A percentile compares a stretch with the other conserved stretches of the same genome.
These are phyloP conservation scores for Amphilophus citrinellus DNA, from an alignment of 2,113 vertebrate species.

Conservation along the genomic window DNA sequence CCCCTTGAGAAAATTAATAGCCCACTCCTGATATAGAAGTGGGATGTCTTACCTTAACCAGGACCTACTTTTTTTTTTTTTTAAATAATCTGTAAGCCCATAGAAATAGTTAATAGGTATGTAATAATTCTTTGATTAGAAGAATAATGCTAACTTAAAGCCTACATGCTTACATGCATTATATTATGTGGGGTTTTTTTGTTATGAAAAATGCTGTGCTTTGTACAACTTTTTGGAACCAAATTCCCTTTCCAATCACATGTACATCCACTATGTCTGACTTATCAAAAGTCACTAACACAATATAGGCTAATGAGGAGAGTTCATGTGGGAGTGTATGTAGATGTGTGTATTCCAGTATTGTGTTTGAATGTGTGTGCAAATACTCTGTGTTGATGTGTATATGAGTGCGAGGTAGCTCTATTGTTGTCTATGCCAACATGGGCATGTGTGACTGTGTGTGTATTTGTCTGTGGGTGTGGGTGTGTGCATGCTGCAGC, in stretches of 20 bases:
- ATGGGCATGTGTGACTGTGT: background rate
- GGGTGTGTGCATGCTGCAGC: conserved; percentile 41
- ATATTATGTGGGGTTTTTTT: background rate
- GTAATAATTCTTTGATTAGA: background rate
- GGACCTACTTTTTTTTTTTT: no score
- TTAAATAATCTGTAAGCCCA: no score
- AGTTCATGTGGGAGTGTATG: conserved; percentile 27
- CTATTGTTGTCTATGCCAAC: conserved; percentile 35
- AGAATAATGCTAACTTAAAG: background rate
- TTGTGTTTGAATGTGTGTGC: conserved; percentile 18
- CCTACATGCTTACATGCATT: background rate
- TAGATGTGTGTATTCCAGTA: conserved; percentile 6
- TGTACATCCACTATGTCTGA: conserved; percentile 30
- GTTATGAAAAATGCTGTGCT: background rate
- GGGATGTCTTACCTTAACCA: background rate
- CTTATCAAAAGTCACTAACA: conserved; percentile 42
- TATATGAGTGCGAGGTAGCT: background rate
- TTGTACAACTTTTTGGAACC: conserved; percentile 18
- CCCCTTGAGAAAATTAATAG: background rate
- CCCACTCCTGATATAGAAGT: background rate
- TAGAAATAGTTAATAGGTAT: background rate
- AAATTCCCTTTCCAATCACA: conserved; percentile 43
- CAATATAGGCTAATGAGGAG: conserved; percentile 63
- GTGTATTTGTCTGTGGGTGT: conserved; percentile 6
- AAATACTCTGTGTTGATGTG: background rate